Base-by-base conservation (phyloP, 2,888 invertebrate species). In the Mesorhabditis spiculigera region DNA sequence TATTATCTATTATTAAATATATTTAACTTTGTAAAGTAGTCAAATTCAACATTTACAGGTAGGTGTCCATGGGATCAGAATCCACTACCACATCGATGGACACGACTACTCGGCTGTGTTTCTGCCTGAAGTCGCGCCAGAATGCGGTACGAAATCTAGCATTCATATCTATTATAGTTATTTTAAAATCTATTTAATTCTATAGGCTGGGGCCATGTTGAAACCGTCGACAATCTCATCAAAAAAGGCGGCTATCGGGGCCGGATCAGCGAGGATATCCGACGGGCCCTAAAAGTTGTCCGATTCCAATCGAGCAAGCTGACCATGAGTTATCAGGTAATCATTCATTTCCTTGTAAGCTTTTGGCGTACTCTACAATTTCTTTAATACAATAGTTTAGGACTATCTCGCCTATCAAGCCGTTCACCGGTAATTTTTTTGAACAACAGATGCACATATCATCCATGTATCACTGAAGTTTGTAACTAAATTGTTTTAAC, bases 181-280 rank as follows among this genome's bases (percentile, higher is more conserved):
- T 41, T 8, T 44, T 42, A 16, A 10, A n/a, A 4, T 67, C 43
- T 13, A 4, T 13, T 13, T 67, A 42, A 62, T 3, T n/a, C 13
- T 61, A 16, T 88, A 96, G 96, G 96, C 83, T 98, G 98, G 98
- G 93, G 97, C 90, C 94, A 94, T 89, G 91, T 93, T 79, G 95
- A 97, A 89, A 98, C 98, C 43, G 95, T 98, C 86, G 97, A 99
- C 89, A 95, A 96, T 62, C 89, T 98, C 75, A 90, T 98, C 76
- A 91, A 95, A 80, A 99, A 98, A 89, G 97, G 96, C 78, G 98
- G 98, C 66, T 96, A 91, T 89, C 94, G 94, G 87, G 87, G 94
- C 44, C 88, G 90, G 69, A 94, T 95, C 76, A 66, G 73, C 43
- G 83, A 85, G 45, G 28, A 58, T 10, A 73, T 82, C 65, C 76